These are phyloP conservation scores for Fragum sueziense DNA, from an alignment of 2,888 invertebrate genomes.

Conservation along the genomic window DNA sequence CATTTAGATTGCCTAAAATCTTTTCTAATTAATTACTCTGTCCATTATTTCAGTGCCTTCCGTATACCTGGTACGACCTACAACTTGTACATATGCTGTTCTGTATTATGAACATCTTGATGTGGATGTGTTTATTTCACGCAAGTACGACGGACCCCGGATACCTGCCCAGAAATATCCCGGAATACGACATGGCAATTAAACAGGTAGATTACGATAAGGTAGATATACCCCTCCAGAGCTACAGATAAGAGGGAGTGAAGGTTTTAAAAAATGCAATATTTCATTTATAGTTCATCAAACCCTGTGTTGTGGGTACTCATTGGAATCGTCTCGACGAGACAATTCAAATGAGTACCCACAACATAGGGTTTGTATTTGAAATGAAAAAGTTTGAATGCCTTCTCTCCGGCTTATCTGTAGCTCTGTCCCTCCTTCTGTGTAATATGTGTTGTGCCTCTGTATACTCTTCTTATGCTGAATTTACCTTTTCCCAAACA, in stretches of 20 bases:
- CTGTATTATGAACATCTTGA: conserved; percentile 93
- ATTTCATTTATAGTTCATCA: too few relatives aligned
- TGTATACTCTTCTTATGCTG: too few relatives aligned
- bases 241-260: too few relatives aligned
- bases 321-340: too few relatives aligned
- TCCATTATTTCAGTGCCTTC: conserved; percentile 88
- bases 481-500: too few relatives aligned
- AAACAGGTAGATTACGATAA: conserved; percentile 83
- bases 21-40: background rate
- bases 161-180: conserved; percentile 93
- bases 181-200: conserved; percentile 94
- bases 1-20: too few relatives aligned
- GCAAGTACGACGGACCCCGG: conserved; percentile 95
- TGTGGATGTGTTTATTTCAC: conserved; percentile 96
- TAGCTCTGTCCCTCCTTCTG: background rate
- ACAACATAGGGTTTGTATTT: background rate
- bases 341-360: too few relatives aligned
- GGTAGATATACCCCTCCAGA: too few relatives aligned
- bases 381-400: too few relatives aligned
- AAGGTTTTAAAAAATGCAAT: too few relatives aligned
- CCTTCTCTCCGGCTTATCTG: background rate
- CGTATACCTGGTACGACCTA: conserved; percentile 94
- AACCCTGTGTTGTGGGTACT: too few relatives aligned
- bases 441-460: too few relatives aligned
- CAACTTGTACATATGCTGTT: conserved; percentile 90